A percentile compares a stretch with the other conserved stretches of the same genome.
These are phyloP conservation scores for Seriola quinqueradiata DNA, from an alignment of 2,113 vertebrate genomes.

Conservation along the genomic window DNA sequence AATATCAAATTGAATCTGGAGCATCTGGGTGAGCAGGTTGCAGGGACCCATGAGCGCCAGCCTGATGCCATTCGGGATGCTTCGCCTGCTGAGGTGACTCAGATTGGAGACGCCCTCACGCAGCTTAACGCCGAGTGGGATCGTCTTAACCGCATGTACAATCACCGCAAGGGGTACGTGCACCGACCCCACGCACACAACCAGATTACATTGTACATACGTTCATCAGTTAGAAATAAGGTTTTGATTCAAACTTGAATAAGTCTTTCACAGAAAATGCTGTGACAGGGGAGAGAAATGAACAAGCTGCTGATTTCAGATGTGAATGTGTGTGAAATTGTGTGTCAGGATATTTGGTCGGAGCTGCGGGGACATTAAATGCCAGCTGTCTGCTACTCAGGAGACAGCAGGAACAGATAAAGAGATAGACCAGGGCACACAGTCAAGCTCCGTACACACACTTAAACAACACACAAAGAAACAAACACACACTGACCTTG, in stretches of 20 bases:
- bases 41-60: conserved; percentile 90
- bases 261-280: background rate
- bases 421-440: conserved; percentile 32
- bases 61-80: conserved; percentile 90
- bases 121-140: conserved; percentile 95
- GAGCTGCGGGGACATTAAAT: conserved; percentile 41
- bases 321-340: conserved; percentile 2
- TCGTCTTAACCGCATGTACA: conserved; percentile 92
- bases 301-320: conserved; percentile 21
- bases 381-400: conserved; percentile 42
- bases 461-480: background rate
- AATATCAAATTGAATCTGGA: conserved; percentile 92
- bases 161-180: conserved; percentile 91
- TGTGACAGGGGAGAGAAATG: background rate
- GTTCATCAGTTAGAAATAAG: accelerated
- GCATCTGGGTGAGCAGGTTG: conserved; percentile 89
- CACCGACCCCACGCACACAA: background rate
- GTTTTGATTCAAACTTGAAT: background rate
- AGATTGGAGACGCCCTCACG: conserved; percentile 89
- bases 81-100: conserved; percentile 88
- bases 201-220: background rate
- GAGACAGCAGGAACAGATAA: conserved; percentile 44
- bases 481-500: conserved; percentile 57
- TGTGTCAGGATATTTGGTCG: conserved; percentile 13
- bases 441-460: conserved; percentile 13